Conservation (phyloP, 2,113 vertebrate species). For the Grammomys surdaster region DNA sequence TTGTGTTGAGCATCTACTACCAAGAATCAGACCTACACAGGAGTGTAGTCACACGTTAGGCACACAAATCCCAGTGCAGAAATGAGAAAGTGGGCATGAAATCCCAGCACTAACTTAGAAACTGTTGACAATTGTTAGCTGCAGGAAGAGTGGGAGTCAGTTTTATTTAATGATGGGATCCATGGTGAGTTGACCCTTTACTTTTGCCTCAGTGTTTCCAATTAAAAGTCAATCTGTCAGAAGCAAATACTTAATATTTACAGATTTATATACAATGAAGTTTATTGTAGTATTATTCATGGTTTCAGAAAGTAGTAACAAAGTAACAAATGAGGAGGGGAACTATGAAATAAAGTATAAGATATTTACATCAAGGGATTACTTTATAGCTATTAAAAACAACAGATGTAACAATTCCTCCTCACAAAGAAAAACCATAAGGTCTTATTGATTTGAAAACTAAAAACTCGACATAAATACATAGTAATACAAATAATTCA, state of each 20-base stretch:
- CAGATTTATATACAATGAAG: background rate
- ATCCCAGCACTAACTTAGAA: background rate
- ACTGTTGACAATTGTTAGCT: background rate
- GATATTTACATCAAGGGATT: background rate
- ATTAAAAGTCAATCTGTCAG: background rate
- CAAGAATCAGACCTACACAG: background rate
- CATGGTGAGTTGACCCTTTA: background rate
- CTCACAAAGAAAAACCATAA: background rate
- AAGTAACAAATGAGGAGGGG: background rate
- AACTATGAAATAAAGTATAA: conserved; percentile 45
- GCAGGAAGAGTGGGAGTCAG: background rate
- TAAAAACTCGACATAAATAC: background rate
- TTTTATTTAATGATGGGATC: background rate
- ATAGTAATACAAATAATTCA: background rate
- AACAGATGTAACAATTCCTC: background rate
- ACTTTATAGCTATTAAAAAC: conserved; percentile 45
- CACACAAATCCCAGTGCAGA: too few relatives aligned
- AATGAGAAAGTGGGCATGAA: background rate
- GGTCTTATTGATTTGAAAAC: conserved; percentile 1
- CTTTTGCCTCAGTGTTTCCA: background rate
- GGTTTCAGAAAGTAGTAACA: conserved; percentile 20
- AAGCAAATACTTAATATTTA: background rate
- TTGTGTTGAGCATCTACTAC: background rate
- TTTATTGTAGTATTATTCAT: background rate
- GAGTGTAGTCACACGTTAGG: background rate